Evolutionary conservation across 1,140 invertebrate genomes (phyloP), one percentile per base, ranked within the genome.

Genomic region (Aphelinus atriplicis): DNA sequence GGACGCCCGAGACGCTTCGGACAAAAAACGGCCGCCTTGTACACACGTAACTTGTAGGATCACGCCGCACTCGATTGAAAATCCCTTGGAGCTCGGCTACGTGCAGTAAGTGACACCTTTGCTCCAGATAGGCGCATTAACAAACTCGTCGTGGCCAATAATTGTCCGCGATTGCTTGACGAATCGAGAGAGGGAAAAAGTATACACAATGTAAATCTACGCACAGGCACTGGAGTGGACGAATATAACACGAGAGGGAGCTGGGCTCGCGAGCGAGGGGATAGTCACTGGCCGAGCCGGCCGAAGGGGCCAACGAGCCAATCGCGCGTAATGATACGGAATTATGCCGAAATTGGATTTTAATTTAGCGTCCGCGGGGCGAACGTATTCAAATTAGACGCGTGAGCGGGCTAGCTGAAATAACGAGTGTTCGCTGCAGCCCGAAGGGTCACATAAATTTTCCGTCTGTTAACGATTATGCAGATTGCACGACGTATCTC

Each of bases 271-370:
- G 7, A 64, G 62, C 45, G 55, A 7, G 48, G 26, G 26, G 26
- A 26, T 26, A 26, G 26, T 26, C 26, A 26, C 26, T 26, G 26
- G 26, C 26, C 26, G 26, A 26, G 45, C 2, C 47, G 7, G 61
- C n/a, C 7, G 62, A 64, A 46, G 51, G 47, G 42, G 48, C 75
- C 77, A 76, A 78, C 75, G 71, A 79, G 73, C 81, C 84, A 84
- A 85, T 86, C 83, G 84, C 80, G 82, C 81, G 81, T 88, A 87
- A 88, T 88, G 83, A 85, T 81, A 85, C 83, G 81, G 83, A 87
- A 88, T 88, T 87, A 88, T 82, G 81, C 78, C 81, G 83, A 86
- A 87, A 88, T 88, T 87, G 85, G 86, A 88, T 88, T 88, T 85
- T 87, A 87, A 87, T 87, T 87, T 85, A 84, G 77, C 83, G 80